Evolutionary conservation across 2,113 vertebrate genomes (phyloP), one percentile per base, ranked within the genome.

Genomic region (Octodon degus): DNA sequence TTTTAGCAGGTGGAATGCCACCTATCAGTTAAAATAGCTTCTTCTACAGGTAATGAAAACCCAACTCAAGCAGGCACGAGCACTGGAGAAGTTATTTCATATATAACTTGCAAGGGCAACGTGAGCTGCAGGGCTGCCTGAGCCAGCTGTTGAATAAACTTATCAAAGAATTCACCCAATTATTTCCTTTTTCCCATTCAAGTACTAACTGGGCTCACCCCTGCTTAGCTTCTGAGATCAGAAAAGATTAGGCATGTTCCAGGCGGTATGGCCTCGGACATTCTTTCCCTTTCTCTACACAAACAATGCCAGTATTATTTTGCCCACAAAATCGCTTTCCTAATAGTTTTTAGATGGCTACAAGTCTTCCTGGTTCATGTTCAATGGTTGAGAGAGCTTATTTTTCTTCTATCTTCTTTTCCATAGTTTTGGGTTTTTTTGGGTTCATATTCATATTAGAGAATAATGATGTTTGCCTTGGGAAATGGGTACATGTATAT

Each of bases 251-350:
- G 43, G 40, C 19, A 2, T 60, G 40, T 34, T 34, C 65, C 11
- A 25, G 43, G 34, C 9, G 1, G 9, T n/a, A 22, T 27, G 14
- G 7, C 34, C 4, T 7, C 6, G 3, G 4, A 8, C 7, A 37
- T 12, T 79, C 32, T 20, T 70, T 34, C 20, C 4, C 0, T 93
- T 34, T 91, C 4, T 65, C 37, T 63, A 25, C 17, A 53, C 7
- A 50, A 76, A 47, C 25, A 47, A 47, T 81, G 13, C 32, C n/a
- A 34, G 32, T 34, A 67, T 40, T 47, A 43, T 47, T 84, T 37
- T 62, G 94, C 63, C 11, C 32, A 47, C 50, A 30, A 8, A n/a
- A 47, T 60, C 65, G 5, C 37, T 40, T 5, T 32, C 24, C 19
- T 68, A 17, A 7, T 79, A 32, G n/a, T 85, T 40, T 47, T 43